Base-by-base conservation (phyloP, 2,797 vertebrate genomes). In the Enteromius paludinosus region DNA sequence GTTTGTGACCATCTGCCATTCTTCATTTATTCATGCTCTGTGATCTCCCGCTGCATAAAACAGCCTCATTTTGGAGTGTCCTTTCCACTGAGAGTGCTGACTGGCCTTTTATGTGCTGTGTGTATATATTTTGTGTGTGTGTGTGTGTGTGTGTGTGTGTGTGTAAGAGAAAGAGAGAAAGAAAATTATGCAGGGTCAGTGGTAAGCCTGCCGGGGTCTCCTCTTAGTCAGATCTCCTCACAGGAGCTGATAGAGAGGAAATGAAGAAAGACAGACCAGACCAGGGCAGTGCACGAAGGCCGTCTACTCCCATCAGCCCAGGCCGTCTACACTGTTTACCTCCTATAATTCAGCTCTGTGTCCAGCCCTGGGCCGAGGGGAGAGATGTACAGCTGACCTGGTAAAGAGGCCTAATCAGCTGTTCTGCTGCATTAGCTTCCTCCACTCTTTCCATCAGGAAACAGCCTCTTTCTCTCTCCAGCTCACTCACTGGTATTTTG, bases 21-120 rank as follows among this genome's bases (percentile, higher is more conserved):
- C 64, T 68, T 83, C 38, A 76, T 83, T 83, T 83, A 83, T 83
- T 77, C 81, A 83, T 83, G 81, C 52, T 3, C 73, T 62, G 81
- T 76, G 81, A 83, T 77, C 73, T 83, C 72, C 61, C 47, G 4
- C 45, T 54, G 72, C 81, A 75, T 82, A 59, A 76, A 82, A 77
- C 73, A 77, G 81, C 64, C 64, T 83, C 64, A 41, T 76, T 76
- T 75, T 61, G 17, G 17, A 70, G 73, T 70, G 81, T 77, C 73
- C 52, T 76, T 66, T 75, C 70, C 47, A 76, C 18, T 35, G 65
- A 82, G 61, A 83, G 49, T 35, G 81, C 81, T 77, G 81, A 83
- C 81, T 69, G 49, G 81, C 35, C 62, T 82, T 73, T 82, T 82
- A 75, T 81, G 61, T 65, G 30, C 28, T 78, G 62, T 65, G 45